These are phyloP conservation scores for Camelus dromedarius DNA, from an alignment of 2,113 vertebrate genomes.

Conservation along the genomic window DNA sequence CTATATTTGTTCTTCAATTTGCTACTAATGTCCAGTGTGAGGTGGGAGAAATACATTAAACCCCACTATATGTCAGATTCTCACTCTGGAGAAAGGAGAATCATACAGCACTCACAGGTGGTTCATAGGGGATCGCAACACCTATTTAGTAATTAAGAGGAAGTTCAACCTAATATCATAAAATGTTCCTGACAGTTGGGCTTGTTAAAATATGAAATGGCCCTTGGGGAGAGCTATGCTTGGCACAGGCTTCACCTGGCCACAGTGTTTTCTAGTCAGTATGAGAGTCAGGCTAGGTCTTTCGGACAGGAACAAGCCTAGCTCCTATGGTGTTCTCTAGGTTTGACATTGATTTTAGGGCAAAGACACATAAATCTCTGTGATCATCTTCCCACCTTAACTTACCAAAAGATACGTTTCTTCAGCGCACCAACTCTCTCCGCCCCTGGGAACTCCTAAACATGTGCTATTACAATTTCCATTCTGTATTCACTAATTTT, in stretches of 20 bases:
- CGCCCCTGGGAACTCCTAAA: background rate
- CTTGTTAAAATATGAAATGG: constrained; percentile 55
- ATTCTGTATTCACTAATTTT: background rate
- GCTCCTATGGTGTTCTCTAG: constrained; percentile 34
- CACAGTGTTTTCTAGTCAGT: constrained; percentile 46
- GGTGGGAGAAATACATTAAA: constrained; percentile 11
- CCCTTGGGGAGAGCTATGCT: background rate
- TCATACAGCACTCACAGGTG: background rate
- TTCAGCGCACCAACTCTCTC: background rate
- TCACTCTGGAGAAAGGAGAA: background rate
- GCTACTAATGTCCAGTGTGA: background rate
- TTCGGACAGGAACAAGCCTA: background rate
- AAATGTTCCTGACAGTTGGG: constrained; percentile 13
- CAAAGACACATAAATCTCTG: constrained; percentile 43
- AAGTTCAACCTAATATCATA: constrained; percentile 46
- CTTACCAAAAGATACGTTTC: background rate
- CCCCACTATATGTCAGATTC: background rate
- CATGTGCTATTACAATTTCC: background rate
- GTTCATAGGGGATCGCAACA: constrained; percentile 26
- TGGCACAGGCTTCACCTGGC: background rate
- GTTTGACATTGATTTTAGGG: constrained; percentile 51
- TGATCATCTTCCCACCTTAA: constrained; percentile 7
- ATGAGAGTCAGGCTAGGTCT: background rate
- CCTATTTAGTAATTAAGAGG: constrained; percentile 58
- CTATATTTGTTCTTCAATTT: background rate